A percentile compares a stretch with the other conserved stretches of the same genome.
Evolutionary conservation across 1,140 invertebrate genomes (phyloP).

Genomic region (Orussus abietinus): DNA sequence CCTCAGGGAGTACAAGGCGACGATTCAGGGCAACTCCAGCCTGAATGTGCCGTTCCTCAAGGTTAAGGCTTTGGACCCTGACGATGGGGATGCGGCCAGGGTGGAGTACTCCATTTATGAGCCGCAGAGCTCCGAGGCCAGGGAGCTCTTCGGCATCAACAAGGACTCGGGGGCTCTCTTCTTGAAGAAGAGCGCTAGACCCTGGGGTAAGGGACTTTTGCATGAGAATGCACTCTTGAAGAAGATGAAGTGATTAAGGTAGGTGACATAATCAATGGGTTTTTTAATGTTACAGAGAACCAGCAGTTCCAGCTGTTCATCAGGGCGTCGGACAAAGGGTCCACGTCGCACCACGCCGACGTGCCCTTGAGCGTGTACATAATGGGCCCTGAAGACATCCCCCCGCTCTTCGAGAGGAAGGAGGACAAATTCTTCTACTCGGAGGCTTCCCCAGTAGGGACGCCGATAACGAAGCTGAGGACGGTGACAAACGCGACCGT

Average conservation of each 20-base stretch:
- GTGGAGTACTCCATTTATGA: slow-evolving; percentile 74
- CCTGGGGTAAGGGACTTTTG: slow-evolving; percentile 53
- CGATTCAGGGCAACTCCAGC: slow-evolving; percentile 63
- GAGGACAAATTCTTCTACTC: slow-evolving; percentile 74
- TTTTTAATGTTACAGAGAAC: slow-evolving; percentile 60
- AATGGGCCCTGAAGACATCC: slow-evolving; percentile 63
- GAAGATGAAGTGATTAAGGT: too few relatives aligned
- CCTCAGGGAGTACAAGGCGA: slow-evolving; percentile 74
- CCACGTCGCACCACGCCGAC: slow-evolving; percentile 66
- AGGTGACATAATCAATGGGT: slow-evolving; percentile 1
- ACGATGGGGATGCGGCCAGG: slow-evolving; percentile 64
- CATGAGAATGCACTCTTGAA: too few relatives aligned
- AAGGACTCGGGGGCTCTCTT: slow-evolving; percentile 66
- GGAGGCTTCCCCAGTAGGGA: slow-evolving; percentile 70
- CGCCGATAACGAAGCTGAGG: slow-evolving; percentile 62
- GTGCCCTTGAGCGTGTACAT: slow-evolving; percentile 77
- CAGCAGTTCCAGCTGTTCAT: slow-evolving; percentile 87
- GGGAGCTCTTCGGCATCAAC: slow-evolving; percentile 66
- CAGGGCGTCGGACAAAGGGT: slow-evolving; percentile 75
- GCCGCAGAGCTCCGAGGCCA: slow-evolving; percentile 56
- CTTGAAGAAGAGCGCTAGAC: slow-evolving; percentile 57
- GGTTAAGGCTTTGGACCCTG: slow-evolving; percentile 68
- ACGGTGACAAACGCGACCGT: slow-evolving; percentile 59
- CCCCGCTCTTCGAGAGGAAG: slow-evolving; percentile 70
- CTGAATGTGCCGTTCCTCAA: slow-evolving; percentile 64